Base-by-base conservation (phyloP, 2,888 invertebrate species). In the Gymnocheta viridis region DNA sequence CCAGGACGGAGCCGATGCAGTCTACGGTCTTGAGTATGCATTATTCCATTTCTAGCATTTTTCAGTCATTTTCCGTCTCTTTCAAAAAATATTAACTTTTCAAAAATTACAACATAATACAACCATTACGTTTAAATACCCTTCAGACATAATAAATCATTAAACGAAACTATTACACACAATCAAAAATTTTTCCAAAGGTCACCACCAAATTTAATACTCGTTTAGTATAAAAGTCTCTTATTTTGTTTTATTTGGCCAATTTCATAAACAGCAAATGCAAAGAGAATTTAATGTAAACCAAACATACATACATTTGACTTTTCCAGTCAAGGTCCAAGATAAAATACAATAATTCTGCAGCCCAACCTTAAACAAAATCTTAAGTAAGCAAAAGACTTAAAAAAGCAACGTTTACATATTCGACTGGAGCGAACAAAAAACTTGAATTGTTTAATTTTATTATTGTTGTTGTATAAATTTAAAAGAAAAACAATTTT, bases 341-440 rank as follows among this genome's bases (percentile, higher is more conserved):
- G 17, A 44, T 79, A 79, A 74, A 66, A 51, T 79, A 83, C 69
- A 66, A 70, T 35, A 74, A 67, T 80, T 66, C 64, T 64, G 49
- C 14, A 29, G 83, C 80, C 83, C 83, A 66, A 83, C 80, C 83
- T 76, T 76, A 83, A 83, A 62, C n/a, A 9, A 54, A 58, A 82
- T 47, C 44, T 67, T 14, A 72, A 19, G 35, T 29, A n/a, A 58
- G 67, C 54, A 74, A 74, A 49, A 58, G 4, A 10, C 17, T 32
- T 62, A 10, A 27, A 24, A 41, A 10, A 27, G 9, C 24, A 56
- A 17, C 32, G 17, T 1, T 56, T 56, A 56, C 29, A 17, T 29
- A n/a, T 7, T 9, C 7, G 4, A 4, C 14, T n/a, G 9, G 0
- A 47, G 47, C 19, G 7, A 19, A 19, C 7, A 14, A 17, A 19